Evolutionary conservation across 2,888 invertebrate species (phyloP).

Genomic region (Drosophila lacicola): DNA sequence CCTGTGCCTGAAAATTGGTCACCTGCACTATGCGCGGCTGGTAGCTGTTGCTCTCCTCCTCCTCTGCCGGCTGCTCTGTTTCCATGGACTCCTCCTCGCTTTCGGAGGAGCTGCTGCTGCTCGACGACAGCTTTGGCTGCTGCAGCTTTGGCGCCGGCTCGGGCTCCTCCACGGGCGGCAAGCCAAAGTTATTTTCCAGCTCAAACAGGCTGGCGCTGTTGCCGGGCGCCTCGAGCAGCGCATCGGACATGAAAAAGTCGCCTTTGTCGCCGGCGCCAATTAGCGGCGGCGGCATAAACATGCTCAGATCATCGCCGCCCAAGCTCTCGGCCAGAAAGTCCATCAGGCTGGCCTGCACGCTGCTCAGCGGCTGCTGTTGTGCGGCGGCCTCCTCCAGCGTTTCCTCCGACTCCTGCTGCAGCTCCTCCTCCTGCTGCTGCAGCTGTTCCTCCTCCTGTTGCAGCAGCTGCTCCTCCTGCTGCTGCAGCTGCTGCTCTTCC

Average conservation of each 20-base stretch:
- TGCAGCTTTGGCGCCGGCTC: constrained; percentile 8
- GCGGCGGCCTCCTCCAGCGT: not conserved
- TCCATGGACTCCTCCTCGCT: constrained; percentile 50
- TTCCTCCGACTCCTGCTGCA: constrained; percentile 5
- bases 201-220: constrained; percentile 68
- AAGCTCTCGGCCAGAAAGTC: constrained; percentile 84
- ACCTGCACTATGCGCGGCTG: constrained; percentile 84
- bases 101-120: constrained; percentile 38
- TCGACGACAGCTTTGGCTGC: not conserved
- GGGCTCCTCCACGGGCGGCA: constrained; percentile 32
- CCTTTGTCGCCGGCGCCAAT: constrained; percentile 68
- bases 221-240: constrained; percentile 71
- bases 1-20: constrained; percentile 83
- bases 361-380: constrained; percentile 66
- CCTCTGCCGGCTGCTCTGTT: constrained; percentile 29
- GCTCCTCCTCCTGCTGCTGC: not conserved
- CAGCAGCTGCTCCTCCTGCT: too few relatives aligned
- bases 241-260: constrained; percentile 77
- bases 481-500: too few relatives aligned
- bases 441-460: not conserved
- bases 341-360: constrained; percentile 83
- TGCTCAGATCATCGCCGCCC: constrained; percentile 77
- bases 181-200: constrained; percentile 47
- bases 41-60: constrained; percentile 65
- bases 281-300: constrained; percentile 80